These are phyloP conservation scores for Octodon degus DNA, from an alignment of 2,113 vertebrate genomes.

Conservation along the genomic window DNA sequence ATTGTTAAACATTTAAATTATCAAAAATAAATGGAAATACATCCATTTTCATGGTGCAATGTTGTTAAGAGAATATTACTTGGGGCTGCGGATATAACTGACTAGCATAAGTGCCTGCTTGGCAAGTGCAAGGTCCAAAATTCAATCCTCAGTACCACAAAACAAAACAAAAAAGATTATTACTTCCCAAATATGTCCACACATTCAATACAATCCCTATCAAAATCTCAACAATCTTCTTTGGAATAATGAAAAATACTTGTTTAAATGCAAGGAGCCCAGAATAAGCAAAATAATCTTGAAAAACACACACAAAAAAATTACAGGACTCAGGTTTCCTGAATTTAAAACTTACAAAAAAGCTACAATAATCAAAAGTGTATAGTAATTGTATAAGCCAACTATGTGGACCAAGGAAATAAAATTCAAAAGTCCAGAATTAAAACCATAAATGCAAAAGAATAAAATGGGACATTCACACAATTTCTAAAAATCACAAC, in stretches of 20 bases:
- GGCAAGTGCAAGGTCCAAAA: no score
- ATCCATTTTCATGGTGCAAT: not conserved
- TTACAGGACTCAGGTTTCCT: not conserved
- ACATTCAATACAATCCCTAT: not conserved
- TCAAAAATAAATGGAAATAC: not conserved
- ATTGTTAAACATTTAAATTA: not conserved
- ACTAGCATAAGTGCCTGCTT: no score
- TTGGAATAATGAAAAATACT: not conserved
- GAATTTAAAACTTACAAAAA: constrained; percentile 18
- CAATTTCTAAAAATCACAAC: not conserved
- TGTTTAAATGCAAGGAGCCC: not conserved
- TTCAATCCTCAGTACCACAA: no score
- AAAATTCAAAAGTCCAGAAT: not conserved
- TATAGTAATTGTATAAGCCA: not conserved
- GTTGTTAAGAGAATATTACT: not conserved
- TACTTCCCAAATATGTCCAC: not conserved
- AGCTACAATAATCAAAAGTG: not conserved
- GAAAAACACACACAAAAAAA: not conserved
- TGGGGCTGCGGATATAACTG: no score
- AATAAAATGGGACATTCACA: not conserved
- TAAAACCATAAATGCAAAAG: not conserved
- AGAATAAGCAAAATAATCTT: not conserved
- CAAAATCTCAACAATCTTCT: not conserved
- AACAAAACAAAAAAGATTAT: no score
- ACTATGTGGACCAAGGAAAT: not conserved